Percentiles rank a stretch among this genome's conserved stretches.
phyloP scores from a whole-genome alignment of 2,797 vertebrate genomes.

The Myripristis jacobus region DNA sequence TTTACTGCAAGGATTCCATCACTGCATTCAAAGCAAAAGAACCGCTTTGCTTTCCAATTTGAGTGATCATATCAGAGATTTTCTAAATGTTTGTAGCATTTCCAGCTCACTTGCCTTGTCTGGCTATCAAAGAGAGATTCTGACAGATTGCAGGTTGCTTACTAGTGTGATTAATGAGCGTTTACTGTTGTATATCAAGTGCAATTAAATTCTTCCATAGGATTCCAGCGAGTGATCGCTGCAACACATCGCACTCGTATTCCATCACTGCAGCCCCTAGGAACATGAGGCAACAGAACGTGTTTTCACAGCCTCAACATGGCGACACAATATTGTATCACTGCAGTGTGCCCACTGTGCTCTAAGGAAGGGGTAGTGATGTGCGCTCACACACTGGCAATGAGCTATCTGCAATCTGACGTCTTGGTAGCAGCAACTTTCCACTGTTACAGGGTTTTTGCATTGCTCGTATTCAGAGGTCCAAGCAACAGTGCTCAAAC shows the following conservation, averaged over 20 bases:
- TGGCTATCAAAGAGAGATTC: no score
- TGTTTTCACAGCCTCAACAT: slow-evolving; percentile 5
- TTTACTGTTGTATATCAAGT: no score
- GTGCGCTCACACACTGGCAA: slow-evolving; percentile 18
- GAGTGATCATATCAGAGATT: no score
- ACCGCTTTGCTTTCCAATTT: no score
- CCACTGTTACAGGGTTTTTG: background rate
- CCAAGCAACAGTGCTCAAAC: no score
- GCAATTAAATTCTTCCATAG: background rate
- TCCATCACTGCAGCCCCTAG: slow-evolving; percentile 13
- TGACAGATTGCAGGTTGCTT: no score
- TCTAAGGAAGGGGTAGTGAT: background rate
- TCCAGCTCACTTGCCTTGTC: no score
- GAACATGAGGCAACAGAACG: slow-evolving; percentile 7
- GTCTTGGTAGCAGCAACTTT: slow-evolving; percentile 7
- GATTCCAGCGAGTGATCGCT: background rate
- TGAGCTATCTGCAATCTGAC: background rate
- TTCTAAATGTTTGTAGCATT: no score
- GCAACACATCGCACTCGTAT: slow-evolving; percentile 1
- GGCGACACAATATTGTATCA: slow-evolving; percentile 14
- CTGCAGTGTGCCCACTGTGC: slow-evolving; percentile 24
- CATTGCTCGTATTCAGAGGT: background rate
- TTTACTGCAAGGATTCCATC: no score
- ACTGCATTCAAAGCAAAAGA: no score
- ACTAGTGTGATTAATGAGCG: no score